phyloP scores from a whole-genome alignment of 2,797 vertebrate genomes.

The Macropus fuliginosus region DNA sequence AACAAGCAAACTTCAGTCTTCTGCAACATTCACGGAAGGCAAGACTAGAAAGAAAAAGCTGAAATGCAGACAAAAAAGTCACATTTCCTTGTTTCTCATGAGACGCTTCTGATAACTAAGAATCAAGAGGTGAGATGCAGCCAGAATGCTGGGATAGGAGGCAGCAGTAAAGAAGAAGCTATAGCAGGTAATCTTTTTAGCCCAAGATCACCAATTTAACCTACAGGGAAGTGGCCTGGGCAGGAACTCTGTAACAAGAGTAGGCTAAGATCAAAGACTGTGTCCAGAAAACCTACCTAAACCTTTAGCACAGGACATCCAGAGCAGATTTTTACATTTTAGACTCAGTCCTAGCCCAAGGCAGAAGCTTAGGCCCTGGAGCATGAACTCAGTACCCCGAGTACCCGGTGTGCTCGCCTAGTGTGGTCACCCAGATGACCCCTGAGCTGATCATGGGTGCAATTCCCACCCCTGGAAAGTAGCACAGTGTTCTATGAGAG shows the following conservation, averaged over 20 bases:
- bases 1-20: neutral
- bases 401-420: neutral
- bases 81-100: neutral
- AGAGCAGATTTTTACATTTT: neutral
- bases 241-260: neutral
- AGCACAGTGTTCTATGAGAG: neutral
- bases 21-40: neutral
- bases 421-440: neutral
- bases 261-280: neutral
- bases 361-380: neutral
- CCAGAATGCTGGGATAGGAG: neutral
- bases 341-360: neutral
- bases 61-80: neutral
- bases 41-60: neutral
- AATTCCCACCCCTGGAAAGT: neutral
- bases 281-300: neutral
- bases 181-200: neutral
- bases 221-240: neutral
- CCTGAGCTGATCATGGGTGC: neutral
- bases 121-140: neutral
- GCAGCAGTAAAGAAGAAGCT: neutral
- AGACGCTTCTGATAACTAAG: neutral
- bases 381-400: neutral
- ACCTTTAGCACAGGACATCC: neutral
- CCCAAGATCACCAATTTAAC: neutral